Percentiles rank a stretch among this genome's conserved stretches.
Conservation (phyloP, 2,888 invertebrate species). For the Eulithis prunata region DNA sequence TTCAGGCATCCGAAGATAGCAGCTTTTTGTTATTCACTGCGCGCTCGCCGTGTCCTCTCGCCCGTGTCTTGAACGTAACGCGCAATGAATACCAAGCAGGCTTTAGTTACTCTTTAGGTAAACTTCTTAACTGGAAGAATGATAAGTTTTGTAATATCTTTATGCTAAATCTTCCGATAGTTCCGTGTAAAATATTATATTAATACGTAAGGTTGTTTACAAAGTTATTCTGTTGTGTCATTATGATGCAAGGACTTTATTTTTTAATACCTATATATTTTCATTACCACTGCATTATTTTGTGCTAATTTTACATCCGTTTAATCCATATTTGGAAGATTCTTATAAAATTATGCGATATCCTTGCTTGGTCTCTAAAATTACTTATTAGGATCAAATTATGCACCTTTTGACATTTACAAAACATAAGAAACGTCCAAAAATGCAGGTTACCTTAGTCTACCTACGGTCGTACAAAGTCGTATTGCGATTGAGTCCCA, state of each 20-base stretch:
- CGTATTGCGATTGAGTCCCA: too few species aligned
- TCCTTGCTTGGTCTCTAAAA: conserved; percentile 3
- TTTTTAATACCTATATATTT: too few species aligned
- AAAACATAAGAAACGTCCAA: not conserved
- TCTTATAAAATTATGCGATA: not conserved
- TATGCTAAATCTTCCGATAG: not conserved
- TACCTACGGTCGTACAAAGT: too few species aligned
- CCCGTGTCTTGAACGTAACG: conserved; percentile 33
- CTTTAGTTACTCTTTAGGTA: conserved; percentile 12
- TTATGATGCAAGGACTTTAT: not conserved
- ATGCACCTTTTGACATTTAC: not conserved
- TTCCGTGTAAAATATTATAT: not conserved
- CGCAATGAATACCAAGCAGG: conserved; percentile 47
- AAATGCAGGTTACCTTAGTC: too few species aligned
- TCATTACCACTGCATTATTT: not conserved
- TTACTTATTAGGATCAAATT: not conserved
- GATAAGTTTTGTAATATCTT: not conserved
- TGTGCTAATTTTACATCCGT: not conserved
- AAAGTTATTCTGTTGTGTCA: not conserved
- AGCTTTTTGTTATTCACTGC: conserved; percentile 25
- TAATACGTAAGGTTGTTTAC: not conserved
- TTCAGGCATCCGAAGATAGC: conserved; percentile 7
- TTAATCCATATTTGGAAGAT: not conserved
- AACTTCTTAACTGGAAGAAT: not conserved
- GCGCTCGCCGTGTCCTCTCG: conserved; percentile 24